A percentile compares a stretch with the other conserved stretches of the same genome.
Conservation (phyloP, 2,797 vertebrate species). For the Todus mexicanus region DNA sequence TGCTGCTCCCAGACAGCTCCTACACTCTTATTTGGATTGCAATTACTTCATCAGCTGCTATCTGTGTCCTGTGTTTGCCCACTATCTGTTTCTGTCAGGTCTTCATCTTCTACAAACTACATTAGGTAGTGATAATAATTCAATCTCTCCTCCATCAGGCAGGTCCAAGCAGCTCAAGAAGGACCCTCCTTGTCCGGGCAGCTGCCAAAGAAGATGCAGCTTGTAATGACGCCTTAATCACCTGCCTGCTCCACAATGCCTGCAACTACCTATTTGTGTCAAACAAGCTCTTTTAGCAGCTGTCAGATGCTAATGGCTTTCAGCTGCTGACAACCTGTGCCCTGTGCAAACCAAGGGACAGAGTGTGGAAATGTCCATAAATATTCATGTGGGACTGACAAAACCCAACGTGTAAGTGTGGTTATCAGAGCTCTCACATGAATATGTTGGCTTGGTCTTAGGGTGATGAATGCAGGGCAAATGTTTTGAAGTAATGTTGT, state of each 20-base stretch:
- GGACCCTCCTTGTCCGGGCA: not conserved
- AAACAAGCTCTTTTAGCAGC: not conserved
- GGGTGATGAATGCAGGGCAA: not conserved
- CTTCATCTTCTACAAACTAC: not conserved
- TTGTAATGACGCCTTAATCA: not conserved
- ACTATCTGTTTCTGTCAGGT: not conserved
- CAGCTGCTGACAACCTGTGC: constrained; percentile 54
- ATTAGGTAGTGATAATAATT: not conserved
- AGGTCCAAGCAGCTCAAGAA: not conserved
- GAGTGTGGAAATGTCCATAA: not conserved
- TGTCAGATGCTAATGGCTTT: constrained; percentile 16
- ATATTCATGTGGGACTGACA: constrained; percentile 39
- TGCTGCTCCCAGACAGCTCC: not conserved
- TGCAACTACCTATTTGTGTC: not conserved
- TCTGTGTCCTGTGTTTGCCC: not conserved
- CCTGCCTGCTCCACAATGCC: not conserved
- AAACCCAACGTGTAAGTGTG: not conserved
- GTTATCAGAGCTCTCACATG: not conserved
- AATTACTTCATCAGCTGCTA: not conserved
- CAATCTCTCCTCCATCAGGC: not conserved
- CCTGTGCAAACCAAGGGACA: not conserved
- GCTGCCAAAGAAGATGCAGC: not conserved
- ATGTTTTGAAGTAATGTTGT: not conserved
- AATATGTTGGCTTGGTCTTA: not conserved
- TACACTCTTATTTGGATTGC: not conserved